Evolutionary conservation across 2,888 invertebrate species (phyloP).

Genomic region (Alcis repandata): DNA sequence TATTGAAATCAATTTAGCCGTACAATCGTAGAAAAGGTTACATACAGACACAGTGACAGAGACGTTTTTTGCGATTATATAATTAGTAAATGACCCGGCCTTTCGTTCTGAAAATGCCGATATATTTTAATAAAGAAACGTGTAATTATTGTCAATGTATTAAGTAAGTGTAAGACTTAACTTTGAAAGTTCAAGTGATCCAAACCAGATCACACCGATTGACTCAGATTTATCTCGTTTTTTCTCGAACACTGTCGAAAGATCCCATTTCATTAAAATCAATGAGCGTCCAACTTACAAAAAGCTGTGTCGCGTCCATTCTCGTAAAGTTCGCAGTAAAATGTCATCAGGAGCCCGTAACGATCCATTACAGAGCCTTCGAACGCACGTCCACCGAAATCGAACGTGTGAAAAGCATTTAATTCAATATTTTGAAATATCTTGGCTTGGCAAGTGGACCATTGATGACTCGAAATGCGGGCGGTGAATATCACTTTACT

Average conservation of each 20-base stretch:
- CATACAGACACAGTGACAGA: too few relatives aligned
- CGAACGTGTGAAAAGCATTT: background rate
- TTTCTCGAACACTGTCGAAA: slow-evolving; percentile 17
- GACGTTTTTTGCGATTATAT: too few relatives aligned
- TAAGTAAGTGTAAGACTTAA: slow-evolving; percentile 6
- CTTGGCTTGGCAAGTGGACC: background rate
- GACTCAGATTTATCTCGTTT: slow-evolving; percentile 14
- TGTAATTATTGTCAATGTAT: background rate
- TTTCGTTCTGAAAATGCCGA: background rate
- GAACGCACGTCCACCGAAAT: background rate
- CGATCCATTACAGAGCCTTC: slow-evolving; percentile 5
- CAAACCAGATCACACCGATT: slow-evolving; percentile 22
- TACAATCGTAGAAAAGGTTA: background rate
- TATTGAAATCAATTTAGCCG: background rate
- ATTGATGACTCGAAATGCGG: background rate
- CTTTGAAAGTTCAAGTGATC: slow-evolving; percentile 21
- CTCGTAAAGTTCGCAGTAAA: slow-evolving; percentile 28
- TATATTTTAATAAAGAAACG: background rate
- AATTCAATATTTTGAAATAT: background rate
- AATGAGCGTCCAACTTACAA: slow-evolving; percentile 13
- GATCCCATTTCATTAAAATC: slow-evolving; percentile 20
- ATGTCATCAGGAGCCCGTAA: slow-evolving; percentile 10
- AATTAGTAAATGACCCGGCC: too few relatives aligned
- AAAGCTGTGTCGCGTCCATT: slow-evolving; percentile 22
- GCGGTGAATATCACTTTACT: too few relatives aligned